A percentile compares a stretch with the other conserved stretches of the same genome.
Conservation (phyloP, 2,113 vertebrate genomes). For the Tragulus kanchil region DNA sequence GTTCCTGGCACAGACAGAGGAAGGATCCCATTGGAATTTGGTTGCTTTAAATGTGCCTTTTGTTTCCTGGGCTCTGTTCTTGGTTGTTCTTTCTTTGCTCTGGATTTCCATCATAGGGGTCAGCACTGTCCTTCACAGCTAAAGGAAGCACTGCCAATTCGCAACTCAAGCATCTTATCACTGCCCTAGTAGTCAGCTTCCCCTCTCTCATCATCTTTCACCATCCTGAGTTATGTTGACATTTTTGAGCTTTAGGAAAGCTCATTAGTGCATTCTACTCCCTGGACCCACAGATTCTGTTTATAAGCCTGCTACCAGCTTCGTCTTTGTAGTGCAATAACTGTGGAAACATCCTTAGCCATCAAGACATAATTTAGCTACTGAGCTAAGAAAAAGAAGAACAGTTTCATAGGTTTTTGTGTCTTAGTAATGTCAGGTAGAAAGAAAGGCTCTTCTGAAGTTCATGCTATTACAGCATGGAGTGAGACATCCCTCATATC, state of each 20-base stretch:
- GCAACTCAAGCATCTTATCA: not conserved
- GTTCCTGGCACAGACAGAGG: not conserved
- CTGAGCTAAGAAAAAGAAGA: conserved; percentile 13
- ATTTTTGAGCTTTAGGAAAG: conserved; percentile 51
- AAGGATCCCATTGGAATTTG: not conserved
- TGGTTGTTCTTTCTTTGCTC: not conserved
- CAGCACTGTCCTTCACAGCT: not conserved
- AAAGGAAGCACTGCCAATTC: not conserved
- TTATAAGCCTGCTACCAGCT: not conserved
- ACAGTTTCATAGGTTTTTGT: conserved; percentile 15
- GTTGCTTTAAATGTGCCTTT: not conserved
- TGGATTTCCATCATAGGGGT: not conserved
- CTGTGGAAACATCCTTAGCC: conserved; percentile 14
- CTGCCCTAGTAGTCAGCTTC: not conserved
- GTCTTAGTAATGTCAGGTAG: not conserved
- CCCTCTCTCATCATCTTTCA: not conserved
- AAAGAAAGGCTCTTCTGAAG: not conserved
- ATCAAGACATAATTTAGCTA: not conserved
- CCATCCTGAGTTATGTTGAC: not conserved
- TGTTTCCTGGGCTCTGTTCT: not conserved
- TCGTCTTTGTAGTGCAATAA: not conserved
- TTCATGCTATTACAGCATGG: not conserved
- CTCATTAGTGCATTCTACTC: not conserved
- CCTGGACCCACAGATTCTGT: accelerated
- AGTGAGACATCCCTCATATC: not conserved